Evolutionary conservation across 2,113 vertebrate genomes (phyloP).

Genomic region (Chaetura pelagica): DNA sequence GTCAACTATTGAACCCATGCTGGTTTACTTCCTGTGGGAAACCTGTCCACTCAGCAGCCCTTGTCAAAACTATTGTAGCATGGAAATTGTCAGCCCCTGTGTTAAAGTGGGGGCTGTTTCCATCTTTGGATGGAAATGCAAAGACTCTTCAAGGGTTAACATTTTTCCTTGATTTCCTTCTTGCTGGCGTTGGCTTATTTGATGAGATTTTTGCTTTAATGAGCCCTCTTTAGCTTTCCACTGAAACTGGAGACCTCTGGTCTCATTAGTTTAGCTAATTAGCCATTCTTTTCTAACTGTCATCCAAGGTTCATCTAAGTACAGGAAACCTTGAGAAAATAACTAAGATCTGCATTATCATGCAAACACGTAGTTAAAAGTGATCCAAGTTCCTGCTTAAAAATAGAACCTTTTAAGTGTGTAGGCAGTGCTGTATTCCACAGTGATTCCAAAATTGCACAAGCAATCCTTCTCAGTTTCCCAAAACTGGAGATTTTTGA

Average conservation of each 20-base stretch:
- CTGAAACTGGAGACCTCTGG: background rate
- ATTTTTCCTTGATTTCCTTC: background rate
- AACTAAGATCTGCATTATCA: background rate
- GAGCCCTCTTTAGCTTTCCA: background rate
- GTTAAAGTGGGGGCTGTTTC: background rate
- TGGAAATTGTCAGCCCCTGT: background rate
- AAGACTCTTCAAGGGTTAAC: background rate
- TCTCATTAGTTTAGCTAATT: conserved; percentile 60
- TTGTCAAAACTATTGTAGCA: background rate
- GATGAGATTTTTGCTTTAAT: background rate
- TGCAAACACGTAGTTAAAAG: background rate
- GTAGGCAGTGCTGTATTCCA: background rate
- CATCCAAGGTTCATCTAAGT: background rate
- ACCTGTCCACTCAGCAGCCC: background rate
- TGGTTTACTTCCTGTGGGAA: background rate
- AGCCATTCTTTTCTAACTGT: conserved; percentile 7
- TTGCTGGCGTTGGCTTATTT: background rate
- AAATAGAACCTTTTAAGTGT: background rate
- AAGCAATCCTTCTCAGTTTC: background rate
- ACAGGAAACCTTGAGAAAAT: conserved; percentile 14
- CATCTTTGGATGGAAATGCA: background rate
- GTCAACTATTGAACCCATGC: background rate
- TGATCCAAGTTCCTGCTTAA: background rate
- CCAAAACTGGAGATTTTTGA: background rate
- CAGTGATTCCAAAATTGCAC: background rate